Evolutionary conservation across 2,888 invertebrate genomes (phyloP), one percentile per base, ranked within the genome.

Genomic region (Hipparchia sbordonii): DNA sequence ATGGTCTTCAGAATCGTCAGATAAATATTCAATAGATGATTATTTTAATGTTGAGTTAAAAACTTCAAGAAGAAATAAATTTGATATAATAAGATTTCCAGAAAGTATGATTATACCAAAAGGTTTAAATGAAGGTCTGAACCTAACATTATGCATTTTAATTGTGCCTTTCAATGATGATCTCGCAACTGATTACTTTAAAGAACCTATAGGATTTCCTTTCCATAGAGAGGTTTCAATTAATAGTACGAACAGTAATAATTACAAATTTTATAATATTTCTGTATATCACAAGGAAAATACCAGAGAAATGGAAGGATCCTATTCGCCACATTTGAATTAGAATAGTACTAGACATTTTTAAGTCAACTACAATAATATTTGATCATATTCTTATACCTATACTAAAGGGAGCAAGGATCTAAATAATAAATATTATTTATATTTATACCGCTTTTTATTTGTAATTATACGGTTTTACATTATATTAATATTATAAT

Each of bases 191-290:
- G 77, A 81, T 68, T 73, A 74, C 67, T 67, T 77, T 63, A 78
- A 80, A 70, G 79, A 81, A 74, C 91, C 92, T 8, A 76, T 92
- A 66, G 93, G 93, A 3, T 93, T 91, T 82, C 93, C 93, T n/a
- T 92, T 93, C 62, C 88, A 93, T 72, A 88, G 89, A 76, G 81
- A 82, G 79, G 82, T 85, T 23, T 71, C 73, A 13, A 81, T 80
- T 57, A 84, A 84, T 54, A 75, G 80, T 9, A 74, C 75, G 56
- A 84, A 82, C 12, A 74, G 70, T 12, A 79, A 78, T 67, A 93
- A 92, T 81, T 93, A 89, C 72, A 87, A 82, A 73, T 93, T 93
- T 82, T 89, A 84, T 75, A 89, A 92, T 75, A 77, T 93, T 3
- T 77, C 86, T 10, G 78, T 93, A 54, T 89, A 82, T 78, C 93